Evolutionary conservation across 2,888 invertebrate genomes (phyloP), one percentile per base, ranked within the genome.

Genomic region (Eudasyphora cyanicolor): DNA sequence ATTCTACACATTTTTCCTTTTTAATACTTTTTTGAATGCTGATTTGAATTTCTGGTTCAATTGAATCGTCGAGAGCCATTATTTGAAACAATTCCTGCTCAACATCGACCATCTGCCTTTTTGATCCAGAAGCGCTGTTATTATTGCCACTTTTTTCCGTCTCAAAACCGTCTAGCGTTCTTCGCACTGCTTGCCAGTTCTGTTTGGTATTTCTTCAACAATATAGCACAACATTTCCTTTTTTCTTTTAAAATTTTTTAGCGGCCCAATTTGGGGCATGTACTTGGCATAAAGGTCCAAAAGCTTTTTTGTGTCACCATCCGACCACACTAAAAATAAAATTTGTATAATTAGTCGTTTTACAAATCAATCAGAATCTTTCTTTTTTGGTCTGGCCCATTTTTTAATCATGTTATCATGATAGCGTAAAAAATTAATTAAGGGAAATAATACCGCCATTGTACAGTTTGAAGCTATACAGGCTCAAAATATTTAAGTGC

Each of bases 211-310:
- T 42, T 73, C 75, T n/a, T 0, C 1, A 0, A 67, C 7, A 69
- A 79, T 76, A 14, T 62, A 32, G n/a, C 17, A 5, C 79, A 79
- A 79, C 74, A 82, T 82, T 21, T 79, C 76, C 38, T 76, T 79
- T 45, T 79, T 76, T 21, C 12, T 74, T 60, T 42, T 76, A 29
- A 79, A 74, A 2, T 6, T 32, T 64, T 82, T 76, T 49, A 73
- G 19, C 7, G 79, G 51, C 7, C 79, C 74, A 62, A 78, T 76
- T 42, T 82, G 64, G 7, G 70, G 45, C 35, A 76, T 19, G 14
- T 76, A 75, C 4, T 19, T 27, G 2, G 51, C 54, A 19, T 76
- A 81, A 35, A 62, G 42, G 49, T 76, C 69, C 49, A 76, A 27
- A 4, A 80, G 35, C 14, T 69, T 19, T 2, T 51, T 27, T 1